Percentiles rank a stretch among this genome's conserved stretches.
These are phyloP conservation scores for Canis aureus DNA, from an alignment of 2,113 vertebrate genomes.

Conservation along the genomic window DNA sequence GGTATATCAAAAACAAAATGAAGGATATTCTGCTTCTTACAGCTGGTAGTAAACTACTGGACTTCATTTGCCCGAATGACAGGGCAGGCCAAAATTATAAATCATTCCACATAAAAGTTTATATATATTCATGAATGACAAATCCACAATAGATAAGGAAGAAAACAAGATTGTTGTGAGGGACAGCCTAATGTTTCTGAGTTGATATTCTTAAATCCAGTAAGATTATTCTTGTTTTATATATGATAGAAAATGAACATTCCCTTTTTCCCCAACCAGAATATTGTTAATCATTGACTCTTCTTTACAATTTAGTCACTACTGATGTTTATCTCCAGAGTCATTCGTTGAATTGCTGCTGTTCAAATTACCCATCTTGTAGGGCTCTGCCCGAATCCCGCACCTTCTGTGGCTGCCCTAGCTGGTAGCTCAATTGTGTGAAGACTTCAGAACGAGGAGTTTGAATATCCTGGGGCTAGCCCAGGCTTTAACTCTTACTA, in stretches of 20 bases:
- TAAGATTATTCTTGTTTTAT: constrained; percentile 34
- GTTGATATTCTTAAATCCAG: neutral
- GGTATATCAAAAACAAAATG: neutral
- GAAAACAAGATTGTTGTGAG: neutral
- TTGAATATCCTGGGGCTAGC: neutral
- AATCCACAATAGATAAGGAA: neutral
- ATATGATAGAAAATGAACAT: neutral
- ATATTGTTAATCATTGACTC: neutral
- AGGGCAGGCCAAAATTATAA: constrained; percentile 15
- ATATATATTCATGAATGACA: neutral
- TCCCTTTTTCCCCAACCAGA: neutral
- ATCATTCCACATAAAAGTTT: constrained; percentile 10
- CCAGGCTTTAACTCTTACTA: neutral
- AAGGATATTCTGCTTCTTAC: constrained; percentile 18
- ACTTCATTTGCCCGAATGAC: constrained; percentile 47
- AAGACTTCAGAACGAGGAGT: neutral
- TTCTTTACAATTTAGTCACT: neutral
- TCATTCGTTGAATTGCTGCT: neutral
- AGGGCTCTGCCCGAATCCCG: neutral
- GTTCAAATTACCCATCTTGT: neutral
- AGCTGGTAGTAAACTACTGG: neutral
- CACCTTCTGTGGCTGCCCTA: neutral
- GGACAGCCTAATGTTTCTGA: neutral
- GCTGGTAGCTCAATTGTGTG: neutral
- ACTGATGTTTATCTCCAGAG: neutral